Conservation (phyloP, 30 jellyfish, hydroid and myxozoan species). For the Mastigias papua region DNA sequence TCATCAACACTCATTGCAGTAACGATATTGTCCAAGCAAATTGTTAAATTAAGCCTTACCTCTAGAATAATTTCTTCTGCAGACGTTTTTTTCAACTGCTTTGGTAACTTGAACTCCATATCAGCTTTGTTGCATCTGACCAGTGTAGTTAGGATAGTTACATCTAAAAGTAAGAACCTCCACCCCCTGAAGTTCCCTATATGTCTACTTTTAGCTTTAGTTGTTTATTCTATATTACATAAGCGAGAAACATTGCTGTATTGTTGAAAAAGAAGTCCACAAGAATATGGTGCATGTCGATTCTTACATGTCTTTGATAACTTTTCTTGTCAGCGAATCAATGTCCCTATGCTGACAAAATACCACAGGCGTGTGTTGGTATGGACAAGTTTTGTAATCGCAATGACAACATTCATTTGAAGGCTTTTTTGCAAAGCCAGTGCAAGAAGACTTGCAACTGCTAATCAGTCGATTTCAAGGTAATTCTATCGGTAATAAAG, state of each 20-base stretch:
- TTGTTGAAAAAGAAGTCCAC: neutral
- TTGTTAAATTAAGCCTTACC: neutral
- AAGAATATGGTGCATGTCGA: neutral
- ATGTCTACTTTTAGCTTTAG: too few relatives aligned
- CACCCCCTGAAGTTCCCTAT: too few relatives aligned
- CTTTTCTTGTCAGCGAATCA: neutral
- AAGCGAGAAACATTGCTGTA: too few relatives aligned
- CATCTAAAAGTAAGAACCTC: too few relatives aligned
- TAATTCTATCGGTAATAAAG: neutral
- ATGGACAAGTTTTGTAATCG: conserved; percentile 14
- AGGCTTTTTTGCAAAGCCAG: neutral
- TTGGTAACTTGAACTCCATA: neutral
- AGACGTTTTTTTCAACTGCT: neutral
- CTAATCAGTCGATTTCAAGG: conserved; percentile 8
- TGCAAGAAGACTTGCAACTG: conserved; percentile 27
- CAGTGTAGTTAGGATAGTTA: too few relatives aligned
- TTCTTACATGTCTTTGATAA: neutral
- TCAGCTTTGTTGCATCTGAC: too few relatives aligned
- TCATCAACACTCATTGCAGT: neutral
- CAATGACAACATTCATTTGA: neutral
- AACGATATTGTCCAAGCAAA: neutral
- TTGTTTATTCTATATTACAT: too few relatives aligned
- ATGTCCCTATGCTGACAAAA: neutral
- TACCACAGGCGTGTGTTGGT: conserved; percentile 22
- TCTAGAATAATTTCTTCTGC: neutral